Evolutionary conservation across 2,113 vertebrate genomes (phyloP).

Genomic region (Lucifuga dentata): DNA sequence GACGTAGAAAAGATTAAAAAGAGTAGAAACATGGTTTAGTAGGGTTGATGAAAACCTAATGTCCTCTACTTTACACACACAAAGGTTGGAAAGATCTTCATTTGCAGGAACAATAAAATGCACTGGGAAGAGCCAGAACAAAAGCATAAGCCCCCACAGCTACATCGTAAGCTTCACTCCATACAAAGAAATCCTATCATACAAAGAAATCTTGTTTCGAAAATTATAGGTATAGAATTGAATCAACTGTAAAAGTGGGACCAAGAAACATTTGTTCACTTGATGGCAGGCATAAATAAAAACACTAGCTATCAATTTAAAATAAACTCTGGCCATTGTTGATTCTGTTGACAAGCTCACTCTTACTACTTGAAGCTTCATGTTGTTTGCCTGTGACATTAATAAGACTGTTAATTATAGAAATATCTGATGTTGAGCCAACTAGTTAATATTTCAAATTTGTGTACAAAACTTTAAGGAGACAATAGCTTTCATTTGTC

Average conservation of each 20-base stretch:
- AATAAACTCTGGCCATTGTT: too few species aligned
- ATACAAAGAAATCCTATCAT: background rate
- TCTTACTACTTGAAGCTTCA: background rate
- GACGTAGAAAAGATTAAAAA: background rate
- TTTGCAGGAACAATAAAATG: too few species aligned
- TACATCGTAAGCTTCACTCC: background rate
- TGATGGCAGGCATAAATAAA: background rate
- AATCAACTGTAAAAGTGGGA: background rate
- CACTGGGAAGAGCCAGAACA: background rate
- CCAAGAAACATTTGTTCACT: background rate
- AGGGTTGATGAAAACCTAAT: too few species aligned
- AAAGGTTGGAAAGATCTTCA: too few species aligned
- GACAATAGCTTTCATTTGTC: too few species aligned
- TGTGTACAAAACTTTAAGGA: too few species aligned
- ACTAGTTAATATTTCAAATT: background rate
- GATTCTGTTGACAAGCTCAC: slow-evolving; percentile 1
- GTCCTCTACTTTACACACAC: too few species aligned
- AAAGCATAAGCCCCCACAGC: background rate
- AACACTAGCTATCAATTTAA: too few species aligned
- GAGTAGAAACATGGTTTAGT: background rate
- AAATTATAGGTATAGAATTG: background rate
- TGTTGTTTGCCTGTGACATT: background rate
- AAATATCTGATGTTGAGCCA: background rate
- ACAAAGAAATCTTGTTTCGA: background rate
- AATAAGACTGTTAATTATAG: background rate